Evolutionary conservation across 1,140 invertebrate species (phyloP), one percentile per base, ranked within the genome.

Genomic region (Stenopsyche tienmushanensis): DNA sequence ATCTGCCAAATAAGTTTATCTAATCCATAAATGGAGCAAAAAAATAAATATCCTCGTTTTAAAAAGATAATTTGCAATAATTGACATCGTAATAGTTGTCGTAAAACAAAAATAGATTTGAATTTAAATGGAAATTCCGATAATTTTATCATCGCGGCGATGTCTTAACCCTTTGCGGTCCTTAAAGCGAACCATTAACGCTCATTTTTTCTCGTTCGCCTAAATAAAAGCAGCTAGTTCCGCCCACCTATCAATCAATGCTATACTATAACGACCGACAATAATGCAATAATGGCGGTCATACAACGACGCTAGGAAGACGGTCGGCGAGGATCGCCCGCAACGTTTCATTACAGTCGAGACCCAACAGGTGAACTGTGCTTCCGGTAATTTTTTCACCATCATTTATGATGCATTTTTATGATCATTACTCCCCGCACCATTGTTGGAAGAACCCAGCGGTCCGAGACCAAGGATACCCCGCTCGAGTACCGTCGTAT

Each of bases 351-450:
- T 60, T 60, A 57, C 53, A 57, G 21, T 44, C 41, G 57, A 60
- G 57, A 60, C 57, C 57, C 57, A 39, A 23, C 57, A 60, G 57
- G 57, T 60, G 57, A 60, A 60, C 57, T 60, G 57, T 60, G 57
- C 57, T 60, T 60, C 57, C 57, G 57, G 57, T 60, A 60, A 60
- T 60, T 60, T 60, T 60, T 60, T 60, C 44, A 45, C 44, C 57
- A 60, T 60, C 57, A 60, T 60, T 60, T 60, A 60, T 60, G 57
- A 60, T 60, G 57, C 57, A 60, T 60, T 60, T 60, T 60, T 60
- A 60, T 60, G 57, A 60, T 60, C 57, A 49, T 60, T 60, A 60
- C 57, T 2, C 29, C 26, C 17, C 29, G 25, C 41, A 20, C 57
- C 57, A 60, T 60, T 60, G 57, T 60, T 47, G 57, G 41, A 60